A percentile compares a stretch with the other conserved stretches of the same genome.
phyloP scores from a whole-genome alignment of 2,113 vertebrate genomes.

The Tragelaphus buxtoni region DNA sequence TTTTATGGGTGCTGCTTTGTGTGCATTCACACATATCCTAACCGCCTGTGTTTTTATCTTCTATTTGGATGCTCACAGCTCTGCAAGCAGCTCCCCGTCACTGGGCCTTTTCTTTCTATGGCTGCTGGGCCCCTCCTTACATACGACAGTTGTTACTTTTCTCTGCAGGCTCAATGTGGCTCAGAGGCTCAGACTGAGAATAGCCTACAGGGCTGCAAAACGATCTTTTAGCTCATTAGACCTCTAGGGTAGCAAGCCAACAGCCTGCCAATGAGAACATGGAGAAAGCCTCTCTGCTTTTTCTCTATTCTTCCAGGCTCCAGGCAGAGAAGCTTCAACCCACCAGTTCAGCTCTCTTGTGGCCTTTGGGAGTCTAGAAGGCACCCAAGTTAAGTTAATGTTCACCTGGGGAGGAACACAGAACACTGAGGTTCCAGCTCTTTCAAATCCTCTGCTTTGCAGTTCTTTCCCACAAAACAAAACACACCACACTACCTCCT shows the following conservation, averaged over 20 bases:
- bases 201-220: neutral
- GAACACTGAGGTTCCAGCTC: neutral
- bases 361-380: neutral
- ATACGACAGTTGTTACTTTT: neutral
- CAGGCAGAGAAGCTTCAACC: neutral
- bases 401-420: neutral
- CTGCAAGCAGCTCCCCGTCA: neutral
- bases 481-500: neutral
- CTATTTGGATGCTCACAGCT: neutral
- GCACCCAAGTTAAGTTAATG: neutral
- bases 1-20: neutral
- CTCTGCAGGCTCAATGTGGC: neutral
- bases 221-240: neutral
- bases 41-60: neutral
- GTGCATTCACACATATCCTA: rapidly evolving
- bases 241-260: neutral
- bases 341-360: neutral
- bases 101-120: neutral
- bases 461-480: neutral
- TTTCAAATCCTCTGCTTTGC: neutral
- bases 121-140: neutral
- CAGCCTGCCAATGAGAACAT: neutral
- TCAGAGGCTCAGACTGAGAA: neutral
- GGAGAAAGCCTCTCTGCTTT: neutral
- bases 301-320: neutral